These are phyloP conservation scores for Coelopa pilipes DNA, from an alignment of 2,888 invertebrate genomes.

Conservation along the genomic window DNA sequence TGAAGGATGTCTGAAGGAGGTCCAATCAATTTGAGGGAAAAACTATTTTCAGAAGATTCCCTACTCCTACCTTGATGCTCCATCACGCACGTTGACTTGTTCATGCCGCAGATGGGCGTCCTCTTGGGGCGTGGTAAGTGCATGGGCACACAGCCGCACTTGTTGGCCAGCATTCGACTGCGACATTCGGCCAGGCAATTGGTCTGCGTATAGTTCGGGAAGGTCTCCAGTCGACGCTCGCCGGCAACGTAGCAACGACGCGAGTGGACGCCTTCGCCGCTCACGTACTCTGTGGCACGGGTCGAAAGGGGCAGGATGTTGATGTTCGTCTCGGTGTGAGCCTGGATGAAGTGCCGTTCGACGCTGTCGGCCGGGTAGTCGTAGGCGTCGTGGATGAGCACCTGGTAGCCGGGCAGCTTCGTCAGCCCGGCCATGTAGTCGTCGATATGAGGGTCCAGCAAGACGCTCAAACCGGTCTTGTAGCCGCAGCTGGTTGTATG, in stretches of 20 bases:
- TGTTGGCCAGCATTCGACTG: constrained; percentile 64
- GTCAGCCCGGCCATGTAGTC: constrained; percentile 72
- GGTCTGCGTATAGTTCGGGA: constrained; percentile 70
- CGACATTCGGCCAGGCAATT: constrained; percentile 75
- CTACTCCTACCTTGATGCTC: constrained; percentile 47
- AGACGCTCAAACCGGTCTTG: constrained; percentile 72
- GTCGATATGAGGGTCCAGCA: constrained; percentile 68
- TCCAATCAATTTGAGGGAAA: background rate
- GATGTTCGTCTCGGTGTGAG: constrained; percentile 70
- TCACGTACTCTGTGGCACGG: constrained; percentile 70
- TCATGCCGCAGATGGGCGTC: constrained; percentile 47
- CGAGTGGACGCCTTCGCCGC: constrained; percentile 61
- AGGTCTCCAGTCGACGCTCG: constrained; percentile 66
- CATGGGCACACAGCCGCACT: constrained; percentile 73
- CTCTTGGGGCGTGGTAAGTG: constrained; percentile 66
- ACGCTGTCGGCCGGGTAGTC: constrained; percentile 71
- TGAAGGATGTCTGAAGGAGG: constrained; percentile 42
- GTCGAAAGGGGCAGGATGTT: constrained; percentile 72
- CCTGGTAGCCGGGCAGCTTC: constrained; percentile 71
- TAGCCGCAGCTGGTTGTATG: constrained; percentile 73
- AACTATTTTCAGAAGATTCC: background rate
- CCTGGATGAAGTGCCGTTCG: constrained; percentile 69
- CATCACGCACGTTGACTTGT: constrained; percentile 51
- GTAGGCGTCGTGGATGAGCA: constrained; percentile 73
- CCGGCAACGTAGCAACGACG: constrained; percentile 72